phyloP scores from a whole-genome alignment of 2,797 vertebrate genomes.

The Eupleurogrammus muticus region DNA sequence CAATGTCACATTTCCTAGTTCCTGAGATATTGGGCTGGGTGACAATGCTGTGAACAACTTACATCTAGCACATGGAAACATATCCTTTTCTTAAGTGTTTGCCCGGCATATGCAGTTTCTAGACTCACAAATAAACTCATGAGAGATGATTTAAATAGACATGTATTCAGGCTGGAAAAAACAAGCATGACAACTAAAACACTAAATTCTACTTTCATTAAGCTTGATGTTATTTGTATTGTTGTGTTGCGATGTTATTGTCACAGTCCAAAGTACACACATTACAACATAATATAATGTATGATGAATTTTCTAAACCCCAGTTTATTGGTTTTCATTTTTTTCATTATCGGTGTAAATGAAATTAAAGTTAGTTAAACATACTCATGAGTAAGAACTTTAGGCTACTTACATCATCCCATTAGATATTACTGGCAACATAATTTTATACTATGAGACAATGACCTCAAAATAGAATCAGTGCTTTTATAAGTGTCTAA shows the following conservation, averaged over 20 bases:
- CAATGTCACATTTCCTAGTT: neutral
- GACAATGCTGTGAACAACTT: constrained; percentile 55
- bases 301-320: neutral
- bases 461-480: neutral
- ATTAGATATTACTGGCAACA: too few relatives aligned
- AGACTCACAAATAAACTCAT: constrained; percentile 14
- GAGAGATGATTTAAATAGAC: neutral
- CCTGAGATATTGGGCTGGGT: neutral
- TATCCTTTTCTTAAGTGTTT: neutral
- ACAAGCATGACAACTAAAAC: neutral
- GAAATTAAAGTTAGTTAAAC: too few relatives aligned
- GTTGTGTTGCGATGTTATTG: neutral
- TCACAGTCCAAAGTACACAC: too few relatives aligned
- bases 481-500: neutral
- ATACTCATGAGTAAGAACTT: too few relatives aligned
- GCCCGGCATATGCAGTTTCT: neutral
- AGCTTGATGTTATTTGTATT: neutral
- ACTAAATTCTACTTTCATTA: neutral
- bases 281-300: too few relatives aligned
- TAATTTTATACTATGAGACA: neutral
- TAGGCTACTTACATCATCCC: too few relatives aligned
- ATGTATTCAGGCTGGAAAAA: neutral
- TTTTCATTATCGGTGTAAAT: too few relatives aligned
- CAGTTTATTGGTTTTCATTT: too few relatives aligned
- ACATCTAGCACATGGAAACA: constrained; percentile 26